Evolutionary conservation across 2,888 invertebrate genomes (phyloP), one percentile per base, ranked within the genome.

Genomic region (Aspidiotus destructor): DNA sequence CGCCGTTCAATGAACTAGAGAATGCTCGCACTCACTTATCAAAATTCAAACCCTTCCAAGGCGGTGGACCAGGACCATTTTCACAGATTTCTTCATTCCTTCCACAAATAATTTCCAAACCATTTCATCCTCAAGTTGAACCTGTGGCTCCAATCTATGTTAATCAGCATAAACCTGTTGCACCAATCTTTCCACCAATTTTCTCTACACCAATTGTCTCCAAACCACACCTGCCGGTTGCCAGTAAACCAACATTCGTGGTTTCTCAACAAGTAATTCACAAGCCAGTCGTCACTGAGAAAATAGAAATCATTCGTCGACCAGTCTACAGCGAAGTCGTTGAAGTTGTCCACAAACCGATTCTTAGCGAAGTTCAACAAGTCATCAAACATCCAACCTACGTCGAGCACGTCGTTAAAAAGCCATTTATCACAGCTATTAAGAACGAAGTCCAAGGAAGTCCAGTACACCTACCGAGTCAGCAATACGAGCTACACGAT

Each of bases 191-290:
- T 13, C 44, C 64, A n/a, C 58, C 16, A n/a, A 10, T 44, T 15
- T 15, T 48, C 28, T 54, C 68, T 0, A 16, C 40, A 60, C 61
- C 61, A 41, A 11, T 41, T 8, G 53, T 60, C n/a, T 53, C 60
- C 5, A 28, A 28, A 1, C 8, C 11, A 11, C 44, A 16, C 42
- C 13, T 9, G 11, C 58, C n/a, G 7, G 11, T 58, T 11, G 57
- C 44, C 2, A 17, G 42, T 7, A 53, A 65, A 57, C 67, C 67
- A 44, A 41, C 57, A 3, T 60, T 60, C 48, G 5, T 58, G 7
- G 61, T 71, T 58, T 68, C 70, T 2, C 70, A 71, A 61, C 70
- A 71, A 58, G 55, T 71, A 17, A 71, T 71, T 52, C 71, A 71
- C 41, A 71, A 71, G 15, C 71, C 71, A 0, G 16, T 71, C 1